Conservation (phyloP, 2,888 invertebrate species). For the Muschampia plurimacula region DNA sequence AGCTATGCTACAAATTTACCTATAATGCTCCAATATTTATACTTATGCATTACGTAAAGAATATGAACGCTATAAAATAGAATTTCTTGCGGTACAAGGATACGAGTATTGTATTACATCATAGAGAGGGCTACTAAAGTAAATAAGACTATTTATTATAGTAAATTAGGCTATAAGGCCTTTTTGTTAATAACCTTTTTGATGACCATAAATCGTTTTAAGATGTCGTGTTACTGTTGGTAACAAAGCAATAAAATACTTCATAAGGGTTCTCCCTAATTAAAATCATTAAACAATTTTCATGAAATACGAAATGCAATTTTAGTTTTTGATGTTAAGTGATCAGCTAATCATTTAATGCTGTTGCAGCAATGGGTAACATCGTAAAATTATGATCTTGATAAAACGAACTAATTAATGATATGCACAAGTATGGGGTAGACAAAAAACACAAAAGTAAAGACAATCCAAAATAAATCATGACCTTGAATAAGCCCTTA, state of each 20-base stretch:
- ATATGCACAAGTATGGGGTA: not conserved
- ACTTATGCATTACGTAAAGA: not conserved
- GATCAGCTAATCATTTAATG: too few relatives aligned
- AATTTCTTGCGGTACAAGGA: not conserved
- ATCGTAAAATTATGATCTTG: not conserved
- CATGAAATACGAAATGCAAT: not conserved
- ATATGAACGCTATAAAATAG: not conserved
- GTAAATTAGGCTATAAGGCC: too few relatives aligned
- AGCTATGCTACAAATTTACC: not conserved
- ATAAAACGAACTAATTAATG: not conserved
- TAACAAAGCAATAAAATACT: not conserved
- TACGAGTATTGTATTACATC: not conserved
- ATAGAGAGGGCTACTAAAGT: not conserved
- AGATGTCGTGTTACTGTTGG: too few relatives aligned
- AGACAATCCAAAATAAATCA: not conserved
- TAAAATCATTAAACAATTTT: not conserved
- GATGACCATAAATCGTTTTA: not conserved
- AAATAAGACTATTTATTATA: not conserved
- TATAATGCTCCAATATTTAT: not conserved
- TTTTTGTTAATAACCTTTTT: not conserved
- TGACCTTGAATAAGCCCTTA: not conserved
- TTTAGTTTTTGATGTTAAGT: not conserved
- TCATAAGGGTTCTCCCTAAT: not conserved
- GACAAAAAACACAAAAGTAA: too few relatives aligned
- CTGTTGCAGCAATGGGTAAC: too few relatives aligned